phyloP scores from a whole-genome alignment of 2,797 vertebrate species.

The Hypotaenidia okinawae region DNA sequence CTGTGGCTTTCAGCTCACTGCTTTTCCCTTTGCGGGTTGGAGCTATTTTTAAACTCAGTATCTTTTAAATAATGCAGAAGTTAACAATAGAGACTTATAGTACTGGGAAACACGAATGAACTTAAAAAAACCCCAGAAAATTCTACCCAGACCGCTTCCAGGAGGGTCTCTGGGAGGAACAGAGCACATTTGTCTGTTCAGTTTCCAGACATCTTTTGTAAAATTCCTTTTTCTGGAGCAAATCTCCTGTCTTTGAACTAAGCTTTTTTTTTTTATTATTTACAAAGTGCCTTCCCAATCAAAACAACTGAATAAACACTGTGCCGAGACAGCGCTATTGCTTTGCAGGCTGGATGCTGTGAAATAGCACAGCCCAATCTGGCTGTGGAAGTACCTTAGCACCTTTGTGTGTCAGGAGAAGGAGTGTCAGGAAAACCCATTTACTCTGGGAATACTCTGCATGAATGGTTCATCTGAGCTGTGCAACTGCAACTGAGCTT shows the following conservation, averaged over 20 bases:
- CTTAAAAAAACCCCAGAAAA: slow-evolving; percentile 27
- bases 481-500: not conserved
- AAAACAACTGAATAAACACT: slow-evolving; percentile 16
- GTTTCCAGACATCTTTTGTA: slow-evolving; percentile 5
- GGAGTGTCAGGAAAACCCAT: not conserved
- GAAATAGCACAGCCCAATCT: not conserved
- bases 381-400: not conserved
- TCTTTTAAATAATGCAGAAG: slow-evolving; percentile 70
- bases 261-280: not conserved
- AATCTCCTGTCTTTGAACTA: not conserved
- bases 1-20: slow-evolving; percentile 39
- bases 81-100: slow-evolving; percentile 62
- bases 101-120: not conserved
- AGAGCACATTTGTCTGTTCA: slow-evolving; percentile 27
- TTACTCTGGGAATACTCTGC: not conserved
- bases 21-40: slow-evolving; percentile 21
- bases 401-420: not conserved
- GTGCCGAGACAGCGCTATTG: not conserved
- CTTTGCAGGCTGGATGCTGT: not conserved
- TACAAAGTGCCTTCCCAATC: not conserved
- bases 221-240: slow-evolving; percentile 30
- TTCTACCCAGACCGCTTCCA: slow-evolving; percentile 16
- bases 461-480: not conserved
- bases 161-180: slow-evolving; percentile 32
- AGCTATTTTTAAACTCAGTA: slow-evolving; percentile 68